phyloP scores from a whole-genome alignment of 2,888 invertebrate species.

The Drosophila acutilabella region DNA sequence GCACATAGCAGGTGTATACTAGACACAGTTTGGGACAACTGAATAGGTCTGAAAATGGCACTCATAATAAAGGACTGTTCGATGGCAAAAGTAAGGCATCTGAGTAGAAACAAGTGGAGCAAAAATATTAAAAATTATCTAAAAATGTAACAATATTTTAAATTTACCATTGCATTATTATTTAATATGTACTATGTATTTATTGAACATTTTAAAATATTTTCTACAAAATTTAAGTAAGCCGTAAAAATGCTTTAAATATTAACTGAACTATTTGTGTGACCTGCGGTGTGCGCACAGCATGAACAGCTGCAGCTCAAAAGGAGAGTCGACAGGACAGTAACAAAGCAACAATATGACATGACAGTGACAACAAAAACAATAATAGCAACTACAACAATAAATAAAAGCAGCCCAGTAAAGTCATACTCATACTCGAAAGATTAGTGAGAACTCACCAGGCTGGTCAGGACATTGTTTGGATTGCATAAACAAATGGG shows the following conservation, averaged over 20 bases:
- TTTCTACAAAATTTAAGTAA: too few relatives aligned
- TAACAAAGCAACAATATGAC: constrained; percentile 38
- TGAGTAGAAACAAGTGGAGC: not conserved
- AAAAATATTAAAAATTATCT: too few relatives aligned
- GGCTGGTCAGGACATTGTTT: constrained; percentile 69
- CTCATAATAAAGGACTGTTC: not conserved
- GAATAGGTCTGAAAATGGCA: not conserved
- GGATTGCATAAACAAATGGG: constrained; percentile 73
- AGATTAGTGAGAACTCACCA: constrained; percentile 55
- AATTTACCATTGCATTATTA: too few relatives aligned
- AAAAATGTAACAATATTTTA: too few relatives aligned
- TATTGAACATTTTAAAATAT: too few relatives aligned
- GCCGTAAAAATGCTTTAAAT: not conserved
- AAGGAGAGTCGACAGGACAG: constrained; percentile 33
- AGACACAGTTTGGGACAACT: constrained; percentile 11
- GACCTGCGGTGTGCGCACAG: constrained; percentile 8
- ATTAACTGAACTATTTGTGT: constrained; percentile 8
- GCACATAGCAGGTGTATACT: constrained; percentile 4
- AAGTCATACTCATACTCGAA: constrained; percentile 20
- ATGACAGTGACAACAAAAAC: constrained; percentile 37
- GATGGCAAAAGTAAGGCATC: too few relatives aligned
- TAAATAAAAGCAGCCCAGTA: not conserved
- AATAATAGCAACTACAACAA: constrained; percentile 13
- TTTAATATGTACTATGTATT: too few relatives aligned
- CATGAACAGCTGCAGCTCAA: constrained; percentile 57